Evolutionary conservation across 1,140 invertebrate genomes (phyloP).

Genomic region (Drosophila navojoa): DNA sequence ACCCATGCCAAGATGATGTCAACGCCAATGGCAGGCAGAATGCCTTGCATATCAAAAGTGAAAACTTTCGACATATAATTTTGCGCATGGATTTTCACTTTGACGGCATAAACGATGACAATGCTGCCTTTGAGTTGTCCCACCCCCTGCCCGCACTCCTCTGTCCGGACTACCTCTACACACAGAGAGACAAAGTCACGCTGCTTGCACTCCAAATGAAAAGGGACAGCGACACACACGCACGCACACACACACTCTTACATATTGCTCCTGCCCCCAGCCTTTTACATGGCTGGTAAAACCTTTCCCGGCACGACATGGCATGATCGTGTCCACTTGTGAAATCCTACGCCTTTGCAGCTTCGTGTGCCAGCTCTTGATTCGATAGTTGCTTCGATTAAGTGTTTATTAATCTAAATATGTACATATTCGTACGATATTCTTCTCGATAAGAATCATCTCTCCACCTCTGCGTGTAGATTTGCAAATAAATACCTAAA

Average conservation of each 20-base stretch:
- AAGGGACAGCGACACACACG: slow-evolving; percentile 13
- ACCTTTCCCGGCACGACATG: background rate
- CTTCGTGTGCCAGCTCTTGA: too few species aligned
- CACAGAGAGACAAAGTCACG: slow-evolving; percentile 9
- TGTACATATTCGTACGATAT: too few species aligned
- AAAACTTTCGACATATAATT: slow-evolving; percentile 82
- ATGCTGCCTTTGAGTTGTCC: slow-evolving; percentile 46
- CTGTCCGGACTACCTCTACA: too few species aligned
- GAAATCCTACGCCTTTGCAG: background rate
- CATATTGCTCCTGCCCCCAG: background rate
- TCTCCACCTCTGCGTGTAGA: too few species aligned
- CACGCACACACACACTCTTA: background rate
- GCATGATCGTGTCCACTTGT: background rate
- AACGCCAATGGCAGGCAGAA: slow-evolving; percentile 18
- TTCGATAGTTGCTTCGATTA: too few species aligned
- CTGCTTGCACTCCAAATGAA: slow-evolving; percentile 10
- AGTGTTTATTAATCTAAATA: too few species aligned
- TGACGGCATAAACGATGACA: slow-evolving; percentile 76
- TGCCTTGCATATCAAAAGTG: slow-evolving; percentile 78
- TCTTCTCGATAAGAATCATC: too few species aligned
- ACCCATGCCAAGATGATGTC: slow-evolving; percentile 26
- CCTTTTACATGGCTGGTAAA: background rate
- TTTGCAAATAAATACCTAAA: too few species aligned
- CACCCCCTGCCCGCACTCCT: too few species aligned
- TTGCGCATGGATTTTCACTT: slow-evolving; percentile 80